These are phyloP conservation scores for Brachionus angularis DNA, from an alignment of 1,140 invertebrate species.

Conservation along the genomic window DNA sequence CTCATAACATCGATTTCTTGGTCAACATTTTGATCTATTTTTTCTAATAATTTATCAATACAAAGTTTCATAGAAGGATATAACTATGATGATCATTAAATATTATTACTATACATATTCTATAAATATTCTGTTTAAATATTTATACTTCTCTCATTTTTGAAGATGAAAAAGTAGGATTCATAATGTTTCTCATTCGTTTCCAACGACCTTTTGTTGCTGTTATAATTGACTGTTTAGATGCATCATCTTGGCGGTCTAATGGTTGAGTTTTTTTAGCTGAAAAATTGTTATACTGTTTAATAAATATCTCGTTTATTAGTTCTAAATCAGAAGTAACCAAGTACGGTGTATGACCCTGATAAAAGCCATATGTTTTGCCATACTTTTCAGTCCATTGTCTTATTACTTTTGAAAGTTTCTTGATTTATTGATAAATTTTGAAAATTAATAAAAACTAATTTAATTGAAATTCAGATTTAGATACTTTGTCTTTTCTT, in stretches of 20 bases:
- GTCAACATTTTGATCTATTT: neutral
- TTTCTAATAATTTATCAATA: neutral
- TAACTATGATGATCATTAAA: no score
- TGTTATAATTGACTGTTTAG: neutral
- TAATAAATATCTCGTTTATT: neutral
- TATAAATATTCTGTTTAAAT: no score
- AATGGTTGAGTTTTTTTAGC: neutral
- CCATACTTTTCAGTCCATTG: neutral
- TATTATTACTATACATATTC: no score
- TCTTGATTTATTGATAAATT: neutral
- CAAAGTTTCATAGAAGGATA: neutral
- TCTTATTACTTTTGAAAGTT: neutral
- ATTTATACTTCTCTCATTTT: neutral
- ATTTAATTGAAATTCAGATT: neutral
- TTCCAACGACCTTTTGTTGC: neutral
- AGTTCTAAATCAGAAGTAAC: neutral
- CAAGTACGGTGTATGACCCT: neutral
- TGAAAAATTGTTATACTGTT: neutral
- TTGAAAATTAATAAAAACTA: neutral
- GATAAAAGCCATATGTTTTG: neutral
- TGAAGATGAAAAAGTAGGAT: neutral
- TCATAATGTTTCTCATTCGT: neutral
- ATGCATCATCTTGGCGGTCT: neutral
- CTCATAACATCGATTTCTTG: neutral
- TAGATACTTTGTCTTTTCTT: neutral